Conservation (phyloP, 1,140 invertebrate species). For the Aphidius ervi region DNA sequence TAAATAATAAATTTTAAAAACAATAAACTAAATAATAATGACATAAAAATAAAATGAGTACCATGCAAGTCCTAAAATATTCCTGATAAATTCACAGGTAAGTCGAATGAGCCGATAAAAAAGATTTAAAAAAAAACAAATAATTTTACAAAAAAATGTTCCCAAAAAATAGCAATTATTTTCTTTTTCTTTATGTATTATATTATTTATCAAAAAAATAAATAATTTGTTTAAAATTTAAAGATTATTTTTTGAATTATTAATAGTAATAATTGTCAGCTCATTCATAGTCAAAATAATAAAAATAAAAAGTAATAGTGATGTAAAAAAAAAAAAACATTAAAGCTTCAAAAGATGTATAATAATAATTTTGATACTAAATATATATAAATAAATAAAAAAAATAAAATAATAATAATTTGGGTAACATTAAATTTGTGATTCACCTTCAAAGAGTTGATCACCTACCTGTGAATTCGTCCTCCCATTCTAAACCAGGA, state of each 20-base stretch:
- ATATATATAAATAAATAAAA: conserved; percentile 21
- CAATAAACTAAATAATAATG: background rate
- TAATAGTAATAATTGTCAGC: background rate
- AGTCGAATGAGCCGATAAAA: conserved; percentile 17
- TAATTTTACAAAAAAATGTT: background rate
- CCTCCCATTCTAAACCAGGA: conserved; percentile 99
- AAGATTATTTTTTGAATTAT: background rate
- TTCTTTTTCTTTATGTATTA: conserved; percentile 12
- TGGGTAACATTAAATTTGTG: conserved; percentile 18
- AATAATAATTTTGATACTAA: conserved; percentile 15
- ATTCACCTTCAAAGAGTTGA: conserved; percentile 44
- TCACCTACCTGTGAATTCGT: conserved; percentile 98
- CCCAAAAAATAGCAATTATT: conserved; percentile 1
- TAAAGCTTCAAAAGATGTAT: conserved; percentile 24
- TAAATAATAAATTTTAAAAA: background rate
- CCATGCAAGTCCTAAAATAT: conserved; percentile 5
- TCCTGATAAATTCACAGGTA: conserved; percentile 22
- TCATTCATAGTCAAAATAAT: conserved; percentile 9
- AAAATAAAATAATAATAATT: background rate
- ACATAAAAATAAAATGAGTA: conserved; percentile 7
- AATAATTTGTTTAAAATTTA: conserved; percentile 5
- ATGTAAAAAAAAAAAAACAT: conserved; percentile 15
- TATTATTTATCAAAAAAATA: background rate
- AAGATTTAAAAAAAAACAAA: conserved; percentile 3
- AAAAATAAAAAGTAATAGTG: conserved; percentile 10